Evolutionary conservation across 2,888 invertebrate species (phyloP).

Genomic region (Limnephilus rhombicus): DNA sequence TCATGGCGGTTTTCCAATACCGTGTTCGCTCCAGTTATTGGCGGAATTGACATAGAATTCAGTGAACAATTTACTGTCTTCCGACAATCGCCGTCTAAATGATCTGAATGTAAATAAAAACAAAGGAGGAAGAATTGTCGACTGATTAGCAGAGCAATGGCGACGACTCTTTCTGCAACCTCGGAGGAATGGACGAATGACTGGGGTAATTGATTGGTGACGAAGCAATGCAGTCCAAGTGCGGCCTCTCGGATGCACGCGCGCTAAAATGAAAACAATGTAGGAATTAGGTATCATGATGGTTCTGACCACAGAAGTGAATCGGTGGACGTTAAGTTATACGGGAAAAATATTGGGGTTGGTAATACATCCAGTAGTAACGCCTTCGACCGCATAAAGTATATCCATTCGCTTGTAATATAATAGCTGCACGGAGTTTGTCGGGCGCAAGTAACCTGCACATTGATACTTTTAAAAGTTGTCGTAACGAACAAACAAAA

Average conservation of each 20-base stretch:
- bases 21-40: slow-evolving; percentile 36
- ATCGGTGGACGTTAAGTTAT: neutral
- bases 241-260: neutral
- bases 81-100: slow-evolving; percentile 17
- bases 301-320: neutral
- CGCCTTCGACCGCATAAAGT: too few relatives aligned
- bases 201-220: neutral
- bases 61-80: neutral
- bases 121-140: slow-evolving; percentile 5
- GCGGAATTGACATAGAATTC: slow-evolving; percentile 34
- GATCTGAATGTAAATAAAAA: slow-evolving; percentile 1
- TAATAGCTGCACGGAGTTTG: too few relatives aligned
- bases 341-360: too few relatives aligned
- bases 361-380: too few relatives aligned
- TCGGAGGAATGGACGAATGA: too few relatives aligned
- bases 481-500: too few relatives aligned
- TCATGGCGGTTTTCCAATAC: neutral
- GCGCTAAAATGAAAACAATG: neutral
- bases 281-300: neutral
- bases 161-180: neutral
- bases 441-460: too few relatives aligned
- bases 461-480: too few relatives aligned
- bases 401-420: too few relatives aligned
- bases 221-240: neutral
- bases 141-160: neutral